Evolutionary conservation across 2,797 vertebrate species (phyloP).

Genomic region (Silurus aristotelis): DNA sequence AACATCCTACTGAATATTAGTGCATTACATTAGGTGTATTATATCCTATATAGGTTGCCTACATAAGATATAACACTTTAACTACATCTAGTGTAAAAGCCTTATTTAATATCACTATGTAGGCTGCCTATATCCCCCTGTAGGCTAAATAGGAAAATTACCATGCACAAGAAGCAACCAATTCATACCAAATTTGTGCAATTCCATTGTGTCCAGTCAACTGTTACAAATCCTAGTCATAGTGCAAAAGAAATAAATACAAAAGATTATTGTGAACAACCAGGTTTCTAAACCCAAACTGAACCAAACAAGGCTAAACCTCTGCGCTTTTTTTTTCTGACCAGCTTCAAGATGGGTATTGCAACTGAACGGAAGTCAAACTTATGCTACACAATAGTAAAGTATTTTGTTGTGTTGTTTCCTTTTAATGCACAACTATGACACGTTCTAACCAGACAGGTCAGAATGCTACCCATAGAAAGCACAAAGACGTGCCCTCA

Average conservation of each 20-base stretch:
- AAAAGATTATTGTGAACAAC: neutral
- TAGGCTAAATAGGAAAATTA: neutral
- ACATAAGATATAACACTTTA: neutral
- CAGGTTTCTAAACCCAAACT: neutral
- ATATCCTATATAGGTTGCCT: neutral
- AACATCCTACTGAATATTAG: neutral
- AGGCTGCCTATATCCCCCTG: neutral
- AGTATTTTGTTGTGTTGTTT: constrained; percentile 55
- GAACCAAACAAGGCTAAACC: neutral
- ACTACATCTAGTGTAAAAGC: neutral
- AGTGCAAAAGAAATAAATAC: constrained; percentile 61
- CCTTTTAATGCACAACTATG: constrained; percentile 10
- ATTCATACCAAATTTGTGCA: too few relatives aligned
- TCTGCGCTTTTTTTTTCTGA: neutral
- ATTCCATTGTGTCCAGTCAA: neutral
- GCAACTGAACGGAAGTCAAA: constrained; percentile 63
- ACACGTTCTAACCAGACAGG: neutral
- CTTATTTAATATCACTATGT: neutral
- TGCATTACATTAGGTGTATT: neutral
- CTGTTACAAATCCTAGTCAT: constrained; percentile 37
- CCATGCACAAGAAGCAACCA: neutral
- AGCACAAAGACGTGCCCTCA: neutral
- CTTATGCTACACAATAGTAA: constrained; percentile 69
- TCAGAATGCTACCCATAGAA: neutral
- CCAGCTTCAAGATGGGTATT: neutral